Base-by-base conservation (phyloP, 2,888 invertebrate genomes). In the Macaria notata region DNA sequence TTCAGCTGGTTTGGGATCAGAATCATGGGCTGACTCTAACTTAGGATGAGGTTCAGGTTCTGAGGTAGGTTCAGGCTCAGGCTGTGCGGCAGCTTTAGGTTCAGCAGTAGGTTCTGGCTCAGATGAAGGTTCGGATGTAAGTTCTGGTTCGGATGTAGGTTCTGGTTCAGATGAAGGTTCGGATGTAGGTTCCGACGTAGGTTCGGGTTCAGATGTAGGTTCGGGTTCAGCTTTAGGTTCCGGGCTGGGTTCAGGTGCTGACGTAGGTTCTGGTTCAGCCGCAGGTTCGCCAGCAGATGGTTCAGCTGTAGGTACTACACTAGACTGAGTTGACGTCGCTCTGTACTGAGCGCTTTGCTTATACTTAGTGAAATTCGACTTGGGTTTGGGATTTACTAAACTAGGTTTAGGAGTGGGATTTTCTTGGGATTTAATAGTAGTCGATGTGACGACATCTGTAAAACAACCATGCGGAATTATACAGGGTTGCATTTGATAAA, bases 371-470 rank as follows among this genome's bases (percentile, higher is more conserved):
- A 84, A 79, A 49, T 72, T 73, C 61, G 72, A 55, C 36, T 83
- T 55, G 9, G 54, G 44, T 53, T 45, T 53, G 19, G 51, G 31
- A n/a, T 33, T 9, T 57, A 75, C 69, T 1, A 79, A 77, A 0
- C 84, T 79, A 51, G 81, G 52, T 46, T 80, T 0, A 80, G 75
- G 60, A 80, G 75, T 3, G 9, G 71, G 64, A 46, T 46, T 57
- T 46, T 54, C 59, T 45, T 47, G 41, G 54, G 59, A 52, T 33
- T 51, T 46, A 41, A 63, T 55, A 72, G 75, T 63, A 66, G 93
- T 90, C 7, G 94, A 75, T 68, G 83, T 78, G 75, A 83, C 86
- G 81, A 77, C 75, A 88, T 88, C 91, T 91, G 91, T 69, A 90
- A 84, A 87, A 75, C 73, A 73, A 84, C 73, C 89, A 88, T 91